phyloP scores from a whole-genome alignment of 1,140 invertebrate species.

The Danaus melanippus region DNA sequence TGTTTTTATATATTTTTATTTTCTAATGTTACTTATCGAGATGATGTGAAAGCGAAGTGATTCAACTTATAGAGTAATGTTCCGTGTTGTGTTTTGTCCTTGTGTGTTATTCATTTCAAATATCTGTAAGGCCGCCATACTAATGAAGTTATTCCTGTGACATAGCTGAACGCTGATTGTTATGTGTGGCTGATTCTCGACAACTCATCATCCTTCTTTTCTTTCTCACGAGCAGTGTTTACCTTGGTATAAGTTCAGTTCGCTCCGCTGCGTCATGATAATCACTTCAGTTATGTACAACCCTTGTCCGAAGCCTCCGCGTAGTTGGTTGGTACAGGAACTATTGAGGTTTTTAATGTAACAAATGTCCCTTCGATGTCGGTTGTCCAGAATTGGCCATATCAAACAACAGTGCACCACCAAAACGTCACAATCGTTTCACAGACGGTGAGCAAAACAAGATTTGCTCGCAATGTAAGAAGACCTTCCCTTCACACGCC shows the following conservation, averaged over 20 bases:
- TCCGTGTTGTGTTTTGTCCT: no score
- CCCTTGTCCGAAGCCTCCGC: conserved; percentile 1
- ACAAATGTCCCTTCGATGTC: conserved; percentile 61
- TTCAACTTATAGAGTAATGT: no score
- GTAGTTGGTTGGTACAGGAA: conserved; percentile 8
- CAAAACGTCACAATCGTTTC: conserved; percentile 73
- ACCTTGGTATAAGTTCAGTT: conserved; percentile 7
- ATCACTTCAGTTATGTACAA: conserved; percentile 69
- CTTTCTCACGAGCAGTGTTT: conserved; percentile 1
- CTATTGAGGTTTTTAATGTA: conserved; percentile 26
- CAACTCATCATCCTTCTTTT: conserved; percentile 29
- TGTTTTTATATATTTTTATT: no score
- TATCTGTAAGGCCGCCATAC: no score
- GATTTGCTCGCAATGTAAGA: conserved; percentile 80
- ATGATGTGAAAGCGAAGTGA: no score
- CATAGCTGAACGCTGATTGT: conserved; percentile 68
- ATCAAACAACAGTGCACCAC: conserved; percentile 81
- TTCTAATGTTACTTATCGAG: no score
- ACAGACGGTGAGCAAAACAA: conserved; percentile 77
- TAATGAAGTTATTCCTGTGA: conserved; percentile 19
- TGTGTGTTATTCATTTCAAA: no score
- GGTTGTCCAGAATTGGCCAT: conserved; percentile 80
- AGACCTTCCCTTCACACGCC: conserved; percentile 83
- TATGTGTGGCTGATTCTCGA: conserved; percentile 70
- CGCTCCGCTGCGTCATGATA: conserved; percentile 55